Percentiles rank a stretch among this genome's conserved stretches.
Evolutionary conservation across 2,113 vertebrate genomes (phyloP).

Genomic region (Oenanthe oenanthe): DNA sequence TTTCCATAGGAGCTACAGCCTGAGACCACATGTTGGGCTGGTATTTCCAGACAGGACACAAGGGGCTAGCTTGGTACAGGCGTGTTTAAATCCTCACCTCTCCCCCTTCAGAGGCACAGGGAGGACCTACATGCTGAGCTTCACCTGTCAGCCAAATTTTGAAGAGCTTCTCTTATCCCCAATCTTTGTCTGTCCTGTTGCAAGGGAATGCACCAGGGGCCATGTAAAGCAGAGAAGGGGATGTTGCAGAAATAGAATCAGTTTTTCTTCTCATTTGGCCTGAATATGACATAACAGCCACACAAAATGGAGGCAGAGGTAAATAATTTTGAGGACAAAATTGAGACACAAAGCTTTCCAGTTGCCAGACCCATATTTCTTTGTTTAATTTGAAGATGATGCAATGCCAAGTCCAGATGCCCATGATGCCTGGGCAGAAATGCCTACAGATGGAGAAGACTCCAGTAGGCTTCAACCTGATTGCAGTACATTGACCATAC

Average conservation of each 20-base stretch:
- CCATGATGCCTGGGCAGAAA: neutral
- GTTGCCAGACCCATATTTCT: neutral
- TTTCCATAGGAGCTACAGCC: neutral
- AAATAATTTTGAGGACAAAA: neutral
- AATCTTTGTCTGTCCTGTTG: neutral
- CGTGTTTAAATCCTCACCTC: neutral
- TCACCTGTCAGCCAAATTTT: neutral
- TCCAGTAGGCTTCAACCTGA: neutral
- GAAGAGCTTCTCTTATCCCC: neutral
- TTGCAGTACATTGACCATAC: neutral
- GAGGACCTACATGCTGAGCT: neutral
- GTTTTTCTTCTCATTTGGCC: neutral
- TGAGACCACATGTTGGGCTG: rapidly evolving
- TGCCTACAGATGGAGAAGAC: neutral
- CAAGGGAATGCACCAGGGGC: neutral
- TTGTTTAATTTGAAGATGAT: neutral
- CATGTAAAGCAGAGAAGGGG: neutral
- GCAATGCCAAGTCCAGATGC: neutral
- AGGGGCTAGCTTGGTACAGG: rapidly evolving
- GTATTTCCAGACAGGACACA: neutral
- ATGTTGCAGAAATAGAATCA: neutral
- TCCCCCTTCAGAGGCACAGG: neutral
- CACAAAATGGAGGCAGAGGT: neutral
- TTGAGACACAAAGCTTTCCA: neutral
- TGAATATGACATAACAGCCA: neutral